These are phyloP conservation scores for Plebejus argus DNA, from an alignment of 2,888 invertebrate species.

Conservation along the genomic window DNA sequence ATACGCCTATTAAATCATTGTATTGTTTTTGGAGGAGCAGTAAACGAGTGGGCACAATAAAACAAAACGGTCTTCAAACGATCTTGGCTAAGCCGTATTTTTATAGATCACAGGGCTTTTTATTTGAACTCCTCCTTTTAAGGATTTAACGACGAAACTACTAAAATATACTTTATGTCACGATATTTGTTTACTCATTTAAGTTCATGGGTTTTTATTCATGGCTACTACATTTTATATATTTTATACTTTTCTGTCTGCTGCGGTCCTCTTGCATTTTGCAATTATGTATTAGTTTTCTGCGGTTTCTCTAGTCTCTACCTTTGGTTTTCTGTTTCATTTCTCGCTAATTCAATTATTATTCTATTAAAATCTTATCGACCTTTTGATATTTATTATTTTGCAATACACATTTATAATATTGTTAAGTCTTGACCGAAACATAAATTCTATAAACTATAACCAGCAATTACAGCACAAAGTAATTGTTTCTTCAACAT, in stretches of 20 bases:
- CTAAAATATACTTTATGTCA: not conserved
- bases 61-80: conserved; percentile 23
- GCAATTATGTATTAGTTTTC: not conserved
- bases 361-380: not conserved
- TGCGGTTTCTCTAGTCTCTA: not conserved
- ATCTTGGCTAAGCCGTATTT: conserved; percentile 28
- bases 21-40: conserved; percentile 2
- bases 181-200: not conserved
- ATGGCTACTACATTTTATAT: not conserved
- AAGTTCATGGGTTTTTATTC: not conserved
- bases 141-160: conserved; percentile 11
- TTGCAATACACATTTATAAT: not conserved
- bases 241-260: not conserved
- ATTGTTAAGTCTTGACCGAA: not conserved
- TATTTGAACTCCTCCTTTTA: not conserved
- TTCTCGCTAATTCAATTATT: too few species aligned
- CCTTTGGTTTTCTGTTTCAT: not conserved
- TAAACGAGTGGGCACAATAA: conserved; percentile 21
- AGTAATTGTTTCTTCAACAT: not conserved
- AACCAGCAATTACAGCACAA: not conserved
- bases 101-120: conserved; percentile 19
- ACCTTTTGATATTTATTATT: not conserved
- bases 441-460: not conserved
- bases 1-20: conserved; percentile 12
- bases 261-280: not conserved